Percentiles rank a stretch among this genome's conserved stretches.
Conservation (phyloP, 2,113 vertebrate species). For the Aptenodytes forsteri region DNA sequence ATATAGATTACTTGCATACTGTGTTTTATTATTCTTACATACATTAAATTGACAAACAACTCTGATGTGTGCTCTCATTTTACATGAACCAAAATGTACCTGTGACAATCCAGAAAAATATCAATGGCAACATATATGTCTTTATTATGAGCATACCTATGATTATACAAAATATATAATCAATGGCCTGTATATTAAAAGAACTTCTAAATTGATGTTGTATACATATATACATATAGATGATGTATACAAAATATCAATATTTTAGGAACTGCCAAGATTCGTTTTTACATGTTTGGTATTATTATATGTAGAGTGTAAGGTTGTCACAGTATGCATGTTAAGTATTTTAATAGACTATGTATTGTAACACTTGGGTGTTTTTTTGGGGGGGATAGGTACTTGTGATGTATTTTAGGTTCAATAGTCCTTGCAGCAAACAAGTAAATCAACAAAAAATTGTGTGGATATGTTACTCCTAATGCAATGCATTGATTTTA, state of each 20-base stretch:
- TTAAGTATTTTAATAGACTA: neutral
- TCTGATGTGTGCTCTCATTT: neutral
- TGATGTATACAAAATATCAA: neutral
- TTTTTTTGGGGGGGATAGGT: fast-evolving
- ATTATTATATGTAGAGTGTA: neutral
- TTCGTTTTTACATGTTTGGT: neutral
- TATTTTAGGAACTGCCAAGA: neutral
- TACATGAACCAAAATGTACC: neutral
- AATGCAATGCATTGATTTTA: neutral
- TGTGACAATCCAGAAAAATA: neutral
- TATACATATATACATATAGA: neutral
- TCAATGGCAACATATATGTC: neutral
- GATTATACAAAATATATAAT: neutral
- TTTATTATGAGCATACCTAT: neutral
- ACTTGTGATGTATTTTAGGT: neutral
- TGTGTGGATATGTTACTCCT: neutral
- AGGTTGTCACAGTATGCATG: neutral
- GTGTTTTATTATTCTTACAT: neutral
- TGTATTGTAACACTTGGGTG: neutral
- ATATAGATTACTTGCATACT: neutral
- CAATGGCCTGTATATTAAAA: neutral
- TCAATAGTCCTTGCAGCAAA: neutral
- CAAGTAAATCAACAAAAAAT: neutral
- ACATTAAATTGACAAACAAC: neutral
- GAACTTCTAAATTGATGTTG: neutral